Conservation (phyloP, 2,113 vertebrate genomes). For the Notothenia coriiceps region DNA sequence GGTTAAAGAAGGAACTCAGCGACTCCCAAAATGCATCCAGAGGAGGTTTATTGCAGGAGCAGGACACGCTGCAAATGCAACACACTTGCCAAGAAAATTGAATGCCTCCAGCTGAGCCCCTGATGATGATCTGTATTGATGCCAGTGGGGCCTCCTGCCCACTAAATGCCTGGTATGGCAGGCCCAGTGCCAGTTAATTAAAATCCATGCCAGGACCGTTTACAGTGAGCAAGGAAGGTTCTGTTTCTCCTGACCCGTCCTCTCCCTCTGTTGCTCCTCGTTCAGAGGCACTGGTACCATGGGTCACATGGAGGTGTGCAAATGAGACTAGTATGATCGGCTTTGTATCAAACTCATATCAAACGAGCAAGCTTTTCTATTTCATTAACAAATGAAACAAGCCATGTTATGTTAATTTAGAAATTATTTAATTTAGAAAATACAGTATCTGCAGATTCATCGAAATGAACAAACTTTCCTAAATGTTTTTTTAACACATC, state of each 20-base stretch:
- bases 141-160: conserved; percentile 63
- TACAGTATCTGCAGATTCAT: neutral
- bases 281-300: conserved; percentile 7
- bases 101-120: conserved; percentile 43
- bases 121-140: conserved; percentile 72
- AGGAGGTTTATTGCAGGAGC: conserved; percentile 32
- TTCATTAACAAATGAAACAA: neutral
- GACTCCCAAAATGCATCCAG: conserved; percentile 21
- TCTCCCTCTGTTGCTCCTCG: conserved; percentile 29
- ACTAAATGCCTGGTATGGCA: conserved; percentile 61
- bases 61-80: conserved; percentile 21
- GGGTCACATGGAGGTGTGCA: neutral
- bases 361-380: neutral
- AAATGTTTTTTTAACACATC: neutral
- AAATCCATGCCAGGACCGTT: conserved; percentile 64
- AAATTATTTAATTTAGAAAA: neutral
- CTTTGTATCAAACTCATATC: neutral
- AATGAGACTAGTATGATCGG: neutral
- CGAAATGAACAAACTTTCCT: neutral
- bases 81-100: conserved; percentile 38
- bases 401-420: neutral
- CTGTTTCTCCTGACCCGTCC: conserved; percentile 60
- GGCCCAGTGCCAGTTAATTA: conserved; percentile 76
- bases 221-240: conserved; percentile 67
- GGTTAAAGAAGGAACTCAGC: conserved; percentile 32